Conservation (phyloP, 1,140 invertebrate genomes). For the Drosophila neocordata region DNA sequence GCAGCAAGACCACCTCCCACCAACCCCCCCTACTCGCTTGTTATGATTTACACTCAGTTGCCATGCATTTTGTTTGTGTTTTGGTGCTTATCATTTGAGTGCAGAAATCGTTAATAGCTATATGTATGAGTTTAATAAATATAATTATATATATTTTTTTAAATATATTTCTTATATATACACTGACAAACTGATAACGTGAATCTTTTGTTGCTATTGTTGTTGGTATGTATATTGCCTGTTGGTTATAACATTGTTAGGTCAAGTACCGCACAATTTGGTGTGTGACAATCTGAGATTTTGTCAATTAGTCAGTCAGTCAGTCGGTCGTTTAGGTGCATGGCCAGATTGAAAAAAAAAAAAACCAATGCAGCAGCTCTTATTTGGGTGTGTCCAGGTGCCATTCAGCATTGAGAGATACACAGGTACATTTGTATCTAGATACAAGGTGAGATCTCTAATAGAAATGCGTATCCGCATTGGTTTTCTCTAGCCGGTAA, state of each 20-base stretch:
- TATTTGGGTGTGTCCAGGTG: conserved; percentile 48
- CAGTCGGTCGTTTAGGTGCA: conserved; percentile 29
- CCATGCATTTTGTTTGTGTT: conserved; percentile 41
- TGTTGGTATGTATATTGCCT: conserved; percentile 36
- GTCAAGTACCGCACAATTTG: conserved; percentile 71
- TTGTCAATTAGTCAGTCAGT: not conserved
- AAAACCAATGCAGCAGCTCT: conserved; percentile 36
- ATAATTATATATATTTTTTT: conserved; percentile 1
- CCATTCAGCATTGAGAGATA: not conserved
- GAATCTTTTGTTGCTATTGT: conserved; percentile 44
- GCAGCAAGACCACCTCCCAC: not conserved
- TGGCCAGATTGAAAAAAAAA: not conserved
- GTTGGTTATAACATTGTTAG: conserved; percentile 66
- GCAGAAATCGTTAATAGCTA: conserved; percentile 53
- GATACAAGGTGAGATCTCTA: conserved; percentile 14
- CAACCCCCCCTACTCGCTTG: not conserved
- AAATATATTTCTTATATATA: conserved; percentile 7
- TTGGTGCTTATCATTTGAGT: conserved; percentile 61
- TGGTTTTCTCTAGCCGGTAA: conserved; percentile 44
- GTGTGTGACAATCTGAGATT: conserved; percentile 40
- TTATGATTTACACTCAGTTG: conserved; percentile 11
- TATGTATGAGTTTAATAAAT: conserved; percentile 18
- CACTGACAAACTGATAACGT: not conserved
- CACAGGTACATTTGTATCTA: conserved; percentile 5
- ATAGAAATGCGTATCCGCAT: conserved; percentile 64